Evolutionary conservation across 2,113 vertebrate genomes (phyloP).

Genomic region (Protomyctophum bolini): DNA sequence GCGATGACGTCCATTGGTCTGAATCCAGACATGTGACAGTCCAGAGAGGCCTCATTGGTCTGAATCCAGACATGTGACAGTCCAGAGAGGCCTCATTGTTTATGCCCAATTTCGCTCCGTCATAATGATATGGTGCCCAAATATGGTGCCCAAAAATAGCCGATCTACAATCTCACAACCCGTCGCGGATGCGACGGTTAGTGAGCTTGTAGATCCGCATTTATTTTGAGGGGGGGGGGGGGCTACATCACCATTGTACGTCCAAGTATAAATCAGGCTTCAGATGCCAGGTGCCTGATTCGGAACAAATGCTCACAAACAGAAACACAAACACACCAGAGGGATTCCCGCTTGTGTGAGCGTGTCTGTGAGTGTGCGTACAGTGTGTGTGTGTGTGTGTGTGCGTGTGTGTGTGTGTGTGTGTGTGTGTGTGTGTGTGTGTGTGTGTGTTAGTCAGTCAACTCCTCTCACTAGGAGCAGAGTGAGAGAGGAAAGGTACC

Average conservation of each 20-base stretch:
- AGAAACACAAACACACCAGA: slow-evolving; percentile 67
- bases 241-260: too few relatives aligned
- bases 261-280: too few relatives aligned
- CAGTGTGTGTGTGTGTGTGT: neutral
- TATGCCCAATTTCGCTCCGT: slow-evolving; percentile 54
- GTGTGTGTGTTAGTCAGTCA: slow-evolving; percentile 17
- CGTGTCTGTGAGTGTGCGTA: neutral
- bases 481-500: slow-evolving; percentile 62
- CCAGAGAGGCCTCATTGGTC: slow-evolving; percentile 69
- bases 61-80: slow-evolving; percentile 78
- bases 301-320: slow-evolving; percentile 78
- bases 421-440: slow-evolving; percentile 1
- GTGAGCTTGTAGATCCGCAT: too few relatives aligned
- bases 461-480: slow-evolving; percentile 31
- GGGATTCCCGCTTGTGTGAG: slow-evolving; percentile 29
- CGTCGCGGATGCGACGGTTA: too few relatives aligned
- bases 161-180: too few relatives aligned
- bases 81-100: slow-evolving; percentile 63
- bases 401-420: neutral
- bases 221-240: too few relatives aligned
- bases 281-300: slow-evolving; percentile 74
- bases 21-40: slow-evolving; percentile 78
- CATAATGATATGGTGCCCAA: slow-evolving; percentile 8
- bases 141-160: too few relatives aligned
- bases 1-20: slow-evolving; percentile 67